Evolutionary conservation across 2,888 invertebrate genomes (phyloP), one percentile per base, ranked within the genome.

Genomic region (Melipona bicolor): DNA sequence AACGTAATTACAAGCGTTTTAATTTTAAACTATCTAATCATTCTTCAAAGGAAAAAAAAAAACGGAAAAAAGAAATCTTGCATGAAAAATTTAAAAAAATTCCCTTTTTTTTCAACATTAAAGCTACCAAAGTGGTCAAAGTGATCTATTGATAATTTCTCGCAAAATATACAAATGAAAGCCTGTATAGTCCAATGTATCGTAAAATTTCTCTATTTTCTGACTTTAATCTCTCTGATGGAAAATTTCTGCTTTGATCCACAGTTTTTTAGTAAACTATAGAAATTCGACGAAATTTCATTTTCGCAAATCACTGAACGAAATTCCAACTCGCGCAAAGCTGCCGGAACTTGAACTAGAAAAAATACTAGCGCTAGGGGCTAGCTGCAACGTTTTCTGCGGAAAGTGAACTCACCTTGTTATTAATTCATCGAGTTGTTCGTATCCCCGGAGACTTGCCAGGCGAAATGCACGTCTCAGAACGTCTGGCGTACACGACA

Each of bases 341-440:
- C 27, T 61, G 24, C 2, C 24, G 6, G n/a, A 15, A 0, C n/a
- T 56, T 59, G n/a, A 59, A 59, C 5, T 43, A 11, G n/a, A 59
- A 59, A 15, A 5, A n/a, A 59, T 5, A 59, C 5, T 59, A n/a
- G 24, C 2, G n/a, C n/a, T 13, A 59, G n/a, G 2, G 24, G 11
- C 24, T 15, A 15, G 5, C 56, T 32, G 4, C 4, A 32, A 4
- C 4, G 4, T 32, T 32, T 32, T 32, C 32, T n/a, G 15, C 5
- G 24, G 15, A n/a, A 56, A 56, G 56, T n/a, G n/a, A 56, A n/a
- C 1, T 15, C n/a, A 59, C 15, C n/a, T 59, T 5, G 24, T 15
- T 71, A 82, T 36, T 71, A 75, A 75, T 75, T 71, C 67, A 75
- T 67, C 61, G 21, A 27, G 56, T 50, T 72, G 52, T 64, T 69